Base-by-base conservation (phyloP, 2,888 invertebrate species). In the Rotaria magnacalcarata region DNA sequence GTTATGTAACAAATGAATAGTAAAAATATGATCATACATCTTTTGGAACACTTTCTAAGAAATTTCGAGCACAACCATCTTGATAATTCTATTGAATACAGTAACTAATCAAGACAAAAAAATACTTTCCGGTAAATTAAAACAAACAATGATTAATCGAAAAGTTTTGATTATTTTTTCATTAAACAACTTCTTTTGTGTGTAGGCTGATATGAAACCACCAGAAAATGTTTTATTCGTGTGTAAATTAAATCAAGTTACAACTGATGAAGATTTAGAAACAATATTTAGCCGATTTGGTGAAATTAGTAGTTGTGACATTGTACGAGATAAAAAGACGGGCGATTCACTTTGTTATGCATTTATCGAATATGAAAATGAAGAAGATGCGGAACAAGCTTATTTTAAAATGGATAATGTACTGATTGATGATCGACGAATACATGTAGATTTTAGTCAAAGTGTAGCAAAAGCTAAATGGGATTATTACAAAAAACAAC, bases 391-490 rank as follows among this genome's bases (percentile, higher is more conserved):
- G 92, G 99, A 99, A 92, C 95, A 95, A 89, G 99, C 99, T 0
- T 99, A 96, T 91, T 97, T 99, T 90, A 99, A 99, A 92, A 99
- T 99, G 99, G 98, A 98, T 90, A 99, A 99, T 92, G 98, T 99
- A 0, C 92, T 99, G 11, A 99, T 99, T 89, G 99, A 99, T 92
- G 99, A 99, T 90, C 93, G 99, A 50, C 93, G 99, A 88, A 99
- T 99, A 89, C 99, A 99, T 92, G 99, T 99, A 0, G 99, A 99
- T 92, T 99, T 99, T 92, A 97, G 97, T 88, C 99, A 99, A 91
- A 97, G 97, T 85, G 98, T 99, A 0, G 94, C 98, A 3, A 97
- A 97, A 92, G 88, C 90, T n/a, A 87, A 85, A 47, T 87, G 85
- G 85, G 80, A 85, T 58, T 21, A 43, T 43, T 21, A 75, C 16